Percentiles rank a stretch among this genome's conserved stretches.
phyloP scores from a whole-genome alignment of 1,140 invertebrate species.

The Homalodisca vitripennis region DNA sequence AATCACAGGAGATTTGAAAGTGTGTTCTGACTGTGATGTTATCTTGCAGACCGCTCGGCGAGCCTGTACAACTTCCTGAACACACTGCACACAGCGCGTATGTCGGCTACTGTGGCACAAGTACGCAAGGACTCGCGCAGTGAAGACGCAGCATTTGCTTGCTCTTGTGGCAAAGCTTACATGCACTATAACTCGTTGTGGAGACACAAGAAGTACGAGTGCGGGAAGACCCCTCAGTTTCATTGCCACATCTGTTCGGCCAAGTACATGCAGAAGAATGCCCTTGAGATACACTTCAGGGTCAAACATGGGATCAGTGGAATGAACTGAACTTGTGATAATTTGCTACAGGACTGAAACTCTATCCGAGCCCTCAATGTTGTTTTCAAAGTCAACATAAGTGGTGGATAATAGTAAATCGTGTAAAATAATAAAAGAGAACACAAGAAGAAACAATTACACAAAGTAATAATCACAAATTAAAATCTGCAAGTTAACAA shows the following conservation, averaged over 20 bases:
- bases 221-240: slow-evolving; percentile 48
- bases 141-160: background rate
- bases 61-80: slow-evolving; percentile 2
- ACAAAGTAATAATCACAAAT: too few relatives aligned
- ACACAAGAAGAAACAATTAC: too few relatives aligned
- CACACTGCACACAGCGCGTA: background rate
- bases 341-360: too few relatives aligned
- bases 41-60: background rate
- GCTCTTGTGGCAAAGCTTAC: slow-evolving; percentile 37
- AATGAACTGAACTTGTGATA: too few relatives aligned
- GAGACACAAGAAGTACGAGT: slow-evolving; percentile 50
- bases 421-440: too few relatives aligned
- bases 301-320: slow-evolving; percentile 18
- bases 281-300: slow-evolving; percentile 13
- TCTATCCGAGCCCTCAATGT: too few relatives aligned
- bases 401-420: too few relatives aligned
- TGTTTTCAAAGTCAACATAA: too few relatives aligned
- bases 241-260: slow-evolving; percentile 49
- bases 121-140: background rate
- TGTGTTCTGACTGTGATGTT: too few relatives aligned
- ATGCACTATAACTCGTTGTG: slow-evolving; percentile 39
- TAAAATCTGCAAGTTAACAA: too few relatives aligned
- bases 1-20: too few relatives aligned
- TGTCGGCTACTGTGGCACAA: background rate
- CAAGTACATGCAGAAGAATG: slow-evolving; percentile 36